These are phyloP conservation scores for Chascanopsetta lugubris DNA, from an alignment of 2,113 vertebrate genomes.

Conservation along the genomic window DNA sequence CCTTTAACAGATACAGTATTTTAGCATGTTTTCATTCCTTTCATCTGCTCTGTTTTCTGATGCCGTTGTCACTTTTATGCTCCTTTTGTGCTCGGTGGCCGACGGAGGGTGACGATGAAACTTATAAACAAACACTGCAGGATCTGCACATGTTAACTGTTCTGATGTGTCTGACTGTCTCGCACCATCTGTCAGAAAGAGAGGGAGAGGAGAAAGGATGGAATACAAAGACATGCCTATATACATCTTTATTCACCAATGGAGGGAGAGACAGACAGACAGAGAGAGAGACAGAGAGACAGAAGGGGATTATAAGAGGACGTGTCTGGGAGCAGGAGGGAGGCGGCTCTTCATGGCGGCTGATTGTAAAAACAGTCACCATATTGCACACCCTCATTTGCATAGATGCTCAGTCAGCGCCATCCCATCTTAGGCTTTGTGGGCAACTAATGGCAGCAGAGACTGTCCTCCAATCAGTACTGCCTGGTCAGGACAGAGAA, in stretches of 20 bases:
- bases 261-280: conserved; percentile 32
- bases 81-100: conserved; percentile 25
- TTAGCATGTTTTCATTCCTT: not conserved
- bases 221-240: conserved; percentile 27
- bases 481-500: not conserved
- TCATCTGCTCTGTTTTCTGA: conserved; percentile 16
- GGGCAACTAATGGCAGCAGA: conserved; percentile 68
- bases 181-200: conserved; percentile 56
- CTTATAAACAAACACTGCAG: conserved; percentile 41
- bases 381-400: conserved; percentile 75
- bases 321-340: conserved; percentile 42
- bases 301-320: conserved; percentile 36
- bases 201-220: conserved; percentile 7
- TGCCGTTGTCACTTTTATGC: conserved; percentile 1
- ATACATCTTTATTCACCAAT: conserved; percentile 36
- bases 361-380: conserved; percentile 69
- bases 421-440: conserved; percentile 68
- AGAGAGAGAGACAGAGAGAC: conserved; percentile 27
- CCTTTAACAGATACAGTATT: not conserved
- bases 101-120: conserved; percentile 27
- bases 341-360: conserved; percentile 59
- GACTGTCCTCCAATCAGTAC: conserved; percentile 23
- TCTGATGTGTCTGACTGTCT: conserved; percentile 44
- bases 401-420: conserved; percentile 80
- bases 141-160: conserved; percentile 51